Evolutionary conservation across 92 coral and sea anemone genomes (phyloP), one percentile per base, ranked within the genome.

Genomic region (Nematostella vectensis): DNA sequence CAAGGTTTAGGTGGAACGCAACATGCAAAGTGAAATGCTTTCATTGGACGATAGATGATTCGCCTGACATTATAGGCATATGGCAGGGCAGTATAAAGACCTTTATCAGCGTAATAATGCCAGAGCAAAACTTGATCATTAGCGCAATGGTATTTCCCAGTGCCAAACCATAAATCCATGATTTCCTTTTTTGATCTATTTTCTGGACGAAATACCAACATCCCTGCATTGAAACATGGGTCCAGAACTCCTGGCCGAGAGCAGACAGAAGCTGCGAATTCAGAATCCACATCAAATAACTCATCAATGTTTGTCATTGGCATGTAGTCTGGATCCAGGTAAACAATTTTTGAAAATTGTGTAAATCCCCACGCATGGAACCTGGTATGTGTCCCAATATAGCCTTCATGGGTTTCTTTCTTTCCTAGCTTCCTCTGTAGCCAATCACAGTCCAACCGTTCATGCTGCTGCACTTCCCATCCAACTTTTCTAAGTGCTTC

Each of bases 351-450:
- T 17, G 78, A 59, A 44, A 37, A 88, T 57, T 88, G 72, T 3
- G 96, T 88, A 67, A 67, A 88, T 21, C 74, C 64, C 96, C 96
- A 87, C 4, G 89, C 89, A 63, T 82, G 91, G 48, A 87, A 87
- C 45, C 96, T 61, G 2, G 96, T 88, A 48, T 88, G 96, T 19
- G 96, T 88, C 3, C 96, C 96, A 4, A 76, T 69, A 27, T 68
- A 68, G 24, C 88, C 88, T 10, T 44, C 33, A 53, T 62, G 75
- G 18, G 58, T 57, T 44, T 59, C 55, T 57, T 48, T 42, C 29
- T 49, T 23, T 11, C 69, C 69, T 11, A 43, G 47, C 27, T 63
- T 33, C 26, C 47, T 49, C 27, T 88, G 85, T 72, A 88, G 74
- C 96, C 96, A 88, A 47, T 88, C 68, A 27, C 96, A 88, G 60